Conservation (phyloP, 1,140 invertebrate species). For the Asobara japonica region DNA sequence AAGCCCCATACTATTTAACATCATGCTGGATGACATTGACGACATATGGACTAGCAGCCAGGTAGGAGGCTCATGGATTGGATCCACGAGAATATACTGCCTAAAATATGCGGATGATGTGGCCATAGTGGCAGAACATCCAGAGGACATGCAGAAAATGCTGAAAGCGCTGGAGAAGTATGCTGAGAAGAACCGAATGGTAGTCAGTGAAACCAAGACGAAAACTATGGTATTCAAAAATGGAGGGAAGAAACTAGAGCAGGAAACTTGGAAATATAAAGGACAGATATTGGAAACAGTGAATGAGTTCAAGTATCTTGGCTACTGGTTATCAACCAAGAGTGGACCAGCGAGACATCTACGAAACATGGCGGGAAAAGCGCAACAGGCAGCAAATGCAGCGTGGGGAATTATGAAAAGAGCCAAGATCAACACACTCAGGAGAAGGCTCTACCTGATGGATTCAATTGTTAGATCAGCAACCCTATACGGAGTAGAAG, state of each 20-base stretch:
- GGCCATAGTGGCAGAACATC: conserved; percentile 4
- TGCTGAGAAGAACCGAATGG: conserved; percentile 11
- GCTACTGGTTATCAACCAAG: not conserved
- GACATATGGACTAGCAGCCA: not conserved
- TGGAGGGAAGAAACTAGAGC: not conserved
- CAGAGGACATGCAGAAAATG: conserved; percentile 26
- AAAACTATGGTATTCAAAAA: conserved; percentile 31
- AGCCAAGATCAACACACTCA: conserved; percentile 12
- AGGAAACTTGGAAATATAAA: conserved; percentile 16
- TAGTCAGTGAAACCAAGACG: conserved; percentile 19
- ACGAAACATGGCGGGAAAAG: conserved; percentile 15
- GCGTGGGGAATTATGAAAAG: conserved; percentile 22
- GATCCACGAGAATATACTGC: not conserved
- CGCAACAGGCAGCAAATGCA: conserved; percentile 20
- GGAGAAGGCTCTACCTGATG: conserved; percentile 21
- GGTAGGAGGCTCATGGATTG: conserved; percentile 15
- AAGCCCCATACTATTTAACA: not conserved
- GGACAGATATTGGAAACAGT: conserved; percentile 20
- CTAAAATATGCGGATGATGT: conserved; percentile 26
- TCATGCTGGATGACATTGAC: conserved; percentile 23
- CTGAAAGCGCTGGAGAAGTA: conserved; percentile 5
- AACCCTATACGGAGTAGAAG: conserved; percentile 16
- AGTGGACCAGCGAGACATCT: not conserved
- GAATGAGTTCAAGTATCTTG: conserved; percentile 6
- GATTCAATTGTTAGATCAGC: conserved; percentile 23